Evolutionary conservation across 2,113 vertebrate genomes (phyloP).

Genomic region (Lycaon pictus): DNA sequence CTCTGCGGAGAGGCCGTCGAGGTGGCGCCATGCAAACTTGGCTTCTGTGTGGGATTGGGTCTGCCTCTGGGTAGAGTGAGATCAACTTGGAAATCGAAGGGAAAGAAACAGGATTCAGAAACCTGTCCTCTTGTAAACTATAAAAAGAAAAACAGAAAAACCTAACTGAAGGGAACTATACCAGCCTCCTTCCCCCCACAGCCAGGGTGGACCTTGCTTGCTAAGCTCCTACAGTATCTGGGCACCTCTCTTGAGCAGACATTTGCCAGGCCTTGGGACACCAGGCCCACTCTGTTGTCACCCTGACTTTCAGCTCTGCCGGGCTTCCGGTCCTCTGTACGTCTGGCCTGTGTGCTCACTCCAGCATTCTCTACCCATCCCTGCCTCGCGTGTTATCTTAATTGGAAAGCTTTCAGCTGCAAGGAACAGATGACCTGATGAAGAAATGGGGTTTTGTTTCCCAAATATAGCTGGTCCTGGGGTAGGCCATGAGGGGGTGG

Average conservation of each 20-base stretch:
- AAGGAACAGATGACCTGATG: background rate
- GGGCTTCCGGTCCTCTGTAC: background rate
- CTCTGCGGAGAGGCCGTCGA: background rate
- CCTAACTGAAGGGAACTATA: background rate
- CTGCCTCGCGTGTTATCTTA: background rate
- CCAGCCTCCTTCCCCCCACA: background rate
- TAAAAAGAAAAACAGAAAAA: background rate
- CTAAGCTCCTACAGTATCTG: fast-evolving
- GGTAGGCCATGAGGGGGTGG: background rate
- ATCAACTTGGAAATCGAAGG: background rate
- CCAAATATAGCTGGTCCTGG: background rate
- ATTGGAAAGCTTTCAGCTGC: background rate
- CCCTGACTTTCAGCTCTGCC: background rate
- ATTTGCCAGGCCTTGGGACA: background rate
- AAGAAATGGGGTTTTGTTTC: background rate
- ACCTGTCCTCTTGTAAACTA: background rate
- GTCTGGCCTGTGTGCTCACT: background rate
- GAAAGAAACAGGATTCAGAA: background rate
- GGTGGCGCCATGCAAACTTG: fast-evolving
- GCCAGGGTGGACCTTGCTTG: background rate
- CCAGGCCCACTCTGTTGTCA: background rate
- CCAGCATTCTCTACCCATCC: background rate
- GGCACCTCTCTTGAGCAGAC: background rate
- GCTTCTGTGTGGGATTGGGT: background rate
- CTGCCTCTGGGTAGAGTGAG: background rate